phyloP scores from a whole-genome alignment of 2,113 vertebrate genomes.

The Meles meles region DNA sequence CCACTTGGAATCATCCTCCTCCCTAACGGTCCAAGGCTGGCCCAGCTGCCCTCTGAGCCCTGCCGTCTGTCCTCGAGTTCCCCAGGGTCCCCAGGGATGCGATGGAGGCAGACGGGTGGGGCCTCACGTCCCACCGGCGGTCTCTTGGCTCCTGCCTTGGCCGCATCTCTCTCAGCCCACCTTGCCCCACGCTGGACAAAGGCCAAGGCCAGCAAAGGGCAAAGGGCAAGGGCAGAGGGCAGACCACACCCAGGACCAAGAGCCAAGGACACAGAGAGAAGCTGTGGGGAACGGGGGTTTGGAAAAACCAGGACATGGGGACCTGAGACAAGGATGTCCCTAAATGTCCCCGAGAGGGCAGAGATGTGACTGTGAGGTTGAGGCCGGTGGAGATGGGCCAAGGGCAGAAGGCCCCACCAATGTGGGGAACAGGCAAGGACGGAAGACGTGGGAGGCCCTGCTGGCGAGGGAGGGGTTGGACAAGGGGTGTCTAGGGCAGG shows the following conservation, averaged over 20 bases:
- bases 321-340: not conserved
- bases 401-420: not conserved
- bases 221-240: not conserved
- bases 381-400: not conserved
- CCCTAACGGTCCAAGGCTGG: not conserved
- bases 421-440: too few relatives aligned
- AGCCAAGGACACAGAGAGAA: not conserved
- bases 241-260: not conserved
- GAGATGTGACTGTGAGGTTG: too few relatives aligned
- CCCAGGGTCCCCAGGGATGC: not conserved
- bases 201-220: not conserved
- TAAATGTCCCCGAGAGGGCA: not conserved
- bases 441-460: too few relatives aligned
- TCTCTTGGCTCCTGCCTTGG: too few relatives aligned
- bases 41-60: not conserved
- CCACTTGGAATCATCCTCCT: not conserved
- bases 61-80: not conserved
- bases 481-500: not conserved
- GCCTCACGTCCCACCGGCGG: not conserved
- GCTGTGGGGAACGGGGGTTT: not conserved
- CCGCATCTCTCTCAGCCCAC: not conserved
- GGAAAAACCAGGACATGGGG: not conserved
- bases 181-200: not conserved
- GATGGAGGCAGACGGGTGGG: accelerated
- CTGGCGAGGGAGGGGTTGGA: not conserved